phyloP scores from a whole-genome alignment of 1,140 invertebrate species.

The Plectus sambesii region DNA sequence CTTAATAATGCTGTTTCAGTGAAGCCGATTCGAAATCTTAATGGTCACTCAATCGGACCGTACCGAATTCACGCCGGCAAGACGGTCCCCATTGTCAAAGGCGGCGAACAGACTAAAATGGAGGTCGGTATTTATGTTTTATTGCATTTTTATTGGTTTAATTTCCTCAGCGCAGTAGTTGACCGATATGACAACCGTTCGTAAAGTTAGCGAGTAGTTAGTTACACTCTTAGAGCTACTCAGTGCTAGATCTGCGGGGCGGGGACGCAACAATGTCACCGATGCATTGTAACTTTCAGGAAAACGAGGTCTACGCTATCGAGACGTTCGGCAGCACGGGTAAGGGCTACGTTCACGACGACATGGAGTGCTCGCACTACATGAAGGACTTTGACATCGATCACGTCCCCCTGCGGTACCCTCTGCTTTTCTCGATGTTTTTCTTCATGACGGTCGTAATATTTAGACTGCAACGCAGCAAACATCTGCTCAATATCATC shows the following conservation, averaged over 20 bases:
- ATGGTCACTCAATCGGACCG: constrained; percentile 82
- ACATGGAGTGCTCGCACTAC: constrained; percentile 98
- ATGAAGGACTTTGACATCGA: constrained; percentile 95
- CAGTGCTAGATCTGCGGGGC: too few species aligned
- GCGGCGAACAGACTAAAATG: constrained; percentile 91
- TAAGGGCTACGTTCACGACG: constrained; percentile 87
- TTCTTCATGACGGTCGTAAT: constrained; percentile 12
- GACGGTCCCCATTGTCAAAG: constrained; percentile 98
- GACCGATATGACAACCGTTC: too few species aligned
- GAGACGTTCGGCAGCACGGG: constrained; percentile 99
- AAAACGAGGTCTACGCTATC: constrained; percentile 97
- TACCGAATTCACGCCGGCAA: constrained; percentile 98
- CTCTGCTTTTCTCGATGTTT: constrained; percentile 47
- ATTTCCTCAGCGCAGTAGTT: too few species aligned
- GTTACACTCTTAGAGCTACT: background rate
- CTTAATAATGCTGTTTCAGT: constrained; percentile 50
- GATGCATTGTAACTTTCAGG: constrained; percentile 42
- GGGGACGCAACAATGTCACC: too few species aligned
- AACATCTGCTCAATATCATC: constrained; percentile 80
- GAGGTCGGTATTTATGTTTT: too few species aligned
- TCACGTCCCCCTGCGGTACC: constrained; percentile 34
- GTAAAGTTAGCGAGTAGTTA: background rate
- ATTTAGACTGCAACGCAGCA: constrained; percentile 72
- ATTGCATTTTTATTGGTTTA: too few species aligned
- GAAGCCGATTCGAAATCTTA: constrained; percentile 83